Conservation (phyloP, 2,797 vertebrate species). For the Galago senegalensis region DNA sequence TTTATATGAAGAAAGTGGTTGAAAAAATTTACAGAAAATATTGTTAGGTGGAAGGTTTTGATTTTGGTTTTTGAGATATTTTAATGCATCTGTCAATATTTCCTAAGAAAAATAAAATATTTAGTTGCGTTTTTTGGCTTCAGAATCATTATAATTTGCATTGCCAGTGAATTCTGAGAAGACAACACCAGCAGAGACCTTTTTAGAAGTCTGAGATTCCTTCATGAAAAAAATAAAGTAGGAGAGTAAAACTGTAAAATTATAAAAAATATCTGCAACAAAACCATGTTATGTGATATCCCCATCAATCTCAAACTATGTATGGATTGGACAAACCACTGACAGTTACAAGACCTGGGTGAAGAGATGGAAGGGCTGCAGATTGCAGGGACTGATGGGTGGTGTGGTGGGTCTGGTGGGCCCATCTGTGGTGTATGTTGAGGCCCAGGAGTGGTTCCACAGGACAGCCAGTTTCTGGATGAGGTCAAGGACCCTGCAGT, state of each 20-base stretch:
- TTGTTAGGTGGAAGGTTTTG: not conserved
- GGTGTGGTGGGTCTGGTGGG: no score
- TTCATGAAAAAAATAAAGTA: not conserved
- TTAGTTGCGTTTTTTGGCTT: not conserved
- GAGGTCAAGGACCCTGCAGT: not conserved
- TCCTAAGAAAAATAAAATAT: not conserved
- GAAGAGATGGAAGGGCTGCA: not conserved
- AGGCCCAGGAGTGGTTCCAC: not conserved
- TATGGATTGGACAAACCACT: not conserved
- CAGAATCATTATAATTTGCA: not conserved
- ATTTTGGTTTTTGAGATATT: not conserved
- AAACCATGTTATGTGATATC: not conserved
- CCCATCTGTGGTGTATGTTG: no score
- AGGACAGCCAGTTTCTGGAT: not conserved
- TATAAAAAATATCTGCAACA: not conserved
- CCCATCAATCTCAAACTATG: not conserved
- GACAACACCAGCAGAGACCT: not conserved
- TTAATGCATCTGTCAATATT: not conserved
- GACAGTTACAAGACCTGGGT: not conserved
- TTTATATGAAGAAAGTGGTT: not conserved
- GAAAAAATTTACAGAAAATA: not conserved
- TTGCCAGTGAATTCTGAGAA: conserved; percentile 19
- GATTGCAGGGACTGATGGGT: not conserved
- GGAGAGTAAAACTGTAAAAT: not conserved
- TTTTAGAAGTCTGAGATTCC: not conserved